Base-by-base conservation (phyloP, 2,797 vertebrate genomes). In the Pantherophis vulpinus region DNA sequence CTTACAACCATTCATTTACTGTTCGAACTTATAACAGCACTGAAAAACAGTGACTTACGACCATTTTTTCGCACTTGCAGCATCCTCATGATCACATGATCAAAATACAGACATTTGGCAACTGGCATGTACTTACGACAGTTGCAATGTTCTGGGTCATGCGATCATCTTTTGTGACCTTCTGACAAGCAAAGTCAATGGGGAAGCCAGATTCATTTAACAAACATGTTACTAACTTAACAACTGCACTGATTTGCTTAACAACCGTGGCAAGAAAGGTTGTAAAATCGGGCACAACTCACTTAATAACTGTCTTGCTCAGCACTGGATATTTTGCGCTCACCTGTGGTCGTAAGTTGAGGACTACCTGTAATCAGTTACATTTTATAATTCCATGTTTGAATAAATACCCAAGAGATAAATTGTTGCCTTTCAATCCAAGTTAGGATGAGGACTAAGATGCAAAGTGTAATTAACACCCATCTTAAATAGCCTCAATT, bases 401-500 rank as follows among this genome's bases (percentile, higher is more conserved):
- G 87, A 89, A 86, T 89, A 59, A 20, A 86, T 89, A 66, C 70
- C 91, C 90, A 83, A 93, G 87, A 93, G 93, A 91, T 90, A 83
- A 91, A 93, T 86, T 93, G 58, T 86, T 91, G 51, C 54, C 47
- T 86, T 89, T 83, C 93, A 91, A 88, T 89, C 70, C 90, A 91
- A 86, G 70, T 86, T 91, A 66, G 32, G 18, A 93, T 61, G 51
- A 93, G 87, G 70, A 93, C 90, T 89, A 93, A 93, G 87, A 91
- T 86, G 93, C 32, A 91, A 93, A 93, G 87, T 93, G 70, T 91
- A 93, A 93, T 93, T 93, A 93, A 91, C 51, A 37, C 59, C 51
- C 61, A 59, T 86, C 90, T 91, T 93, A 91, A 93, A 91, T 91
- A 93, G 93, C 93, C 90, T 93, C 93, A 93, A 91, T 93, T 93